phyloP scores from a whole-genome alignment of 2,888 invertebrate genomes.

The Drosophila mayaguana region DNA sequence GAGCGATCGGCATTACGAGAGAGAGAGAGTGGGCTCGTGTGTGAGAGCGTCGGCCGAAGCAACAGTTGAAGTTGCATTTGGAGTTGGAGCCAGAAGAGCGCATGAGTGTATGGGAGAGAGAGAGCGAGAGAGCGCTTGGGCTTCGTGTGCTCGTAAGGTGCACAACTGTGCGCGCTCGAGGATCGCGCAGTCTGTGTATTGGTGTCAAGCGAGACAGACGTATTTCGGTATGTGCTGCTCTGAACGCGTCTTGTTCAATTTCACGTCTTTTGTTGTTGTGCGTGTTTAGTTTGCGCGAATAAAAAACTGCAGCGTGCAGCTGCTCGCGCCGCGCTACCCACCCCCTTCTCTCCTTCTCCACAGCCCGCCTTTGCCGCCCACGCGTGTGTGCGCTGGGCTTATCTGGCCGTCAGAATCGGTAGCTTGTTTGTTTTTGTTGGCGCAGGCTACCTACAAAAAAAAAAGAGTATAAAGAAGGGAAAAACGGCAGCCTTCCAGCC shows the following conservation, averaged over 20 bases:
- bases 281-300: slow-evolving; percentile 33
- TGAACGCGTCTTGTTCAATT: slow-evolving; percentile 21
- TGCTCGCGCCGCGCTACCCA: slow-evolving; percentile 3
- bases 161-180: slow-evolving; percentile 28
- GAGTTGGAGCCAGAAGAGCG: slow-evolving; percentile 39
- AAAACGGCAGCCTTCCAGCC: slow-evolving; percentile 52
- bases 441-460: slow-evolving; percentile 54
- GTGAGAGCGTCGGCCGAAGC: slow-evolving; percentile 12
- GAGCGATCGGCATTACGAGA: slow-evolving; percentile 3
- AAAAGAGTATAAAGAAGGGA: background rate
- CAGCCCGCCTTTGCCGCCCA: slow-evolving; percentile 20
- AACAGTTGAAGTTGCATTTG: slow-evolving; percentile 49
- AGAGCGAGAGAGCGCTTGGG: slow-evolving; percentile 23
- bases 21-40: slow-evolving; percentile 7
- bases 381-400: slow-evolving; percentile 51
- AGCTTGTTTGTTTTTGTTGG: slow-evolving; percentile 49
- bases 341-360: background rate
- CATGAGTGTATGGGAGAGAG: background rate
- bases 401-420: slow-evolving; percentile 58
- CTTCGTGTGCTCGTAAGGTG: slow-evolving; percentile 32
- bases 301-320: slow-evolving; percentile 42
- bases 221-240: slow-evolving; percentile 35
- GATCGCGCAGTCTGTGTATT: slow-evolving; percentile 64
- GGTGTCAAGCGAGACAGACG: slow-evolving; percentile 58
- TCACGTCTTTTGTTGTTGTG: slow-evolving; percentile 23